A percentile compares a stretch with the other conserved stretches of the same genome.
Evolutionary conservation across 2,797 vertebrate species (phyloP).

Genomic region (Epinephelus malabaricus): DNA sequence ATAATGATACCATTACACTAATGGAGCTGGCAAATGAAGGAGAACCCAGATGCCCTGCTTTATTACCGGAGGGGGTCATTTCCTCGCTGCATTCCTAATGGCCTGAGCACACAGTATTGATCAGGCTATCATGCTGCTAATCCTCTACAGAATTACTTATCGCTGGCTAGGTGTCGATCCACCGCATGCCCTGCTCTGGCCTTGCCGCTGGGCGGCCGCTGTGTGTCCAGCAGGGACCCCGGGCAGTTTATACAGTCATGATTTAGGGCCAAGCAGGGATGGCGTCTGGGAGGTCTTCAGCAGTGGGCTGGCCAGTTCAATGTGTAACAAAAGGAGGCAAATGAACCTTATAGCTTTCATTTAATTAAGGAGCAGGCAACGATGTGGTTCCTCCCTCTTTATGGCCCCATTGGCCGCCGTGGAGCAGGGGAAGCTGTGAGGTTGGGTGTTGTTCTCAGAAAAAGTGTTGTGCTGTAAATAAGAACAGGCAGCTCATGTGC

Average conservation of each 20-base stretch:
- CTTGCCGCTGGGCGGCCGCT: constrained; percentile 71
- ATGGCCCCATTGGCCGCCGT: constrained; percentile 85
- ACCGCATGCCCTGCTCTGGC: constrained; percentile 69
- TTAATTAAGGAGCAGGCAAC: constrained; percentile 93
- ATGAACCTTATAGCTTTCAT: constrained; percentile 89
- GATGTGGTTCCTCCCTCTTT: constrained; percentile 87
- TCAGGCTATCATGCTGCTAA: constrained; percentile 98
- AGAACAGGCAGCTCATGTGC: constrained; percentile 73
- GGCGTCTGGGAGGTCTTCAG: constrained; percentile 85
- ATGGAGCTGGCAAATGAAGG: constrained; percentile 98
- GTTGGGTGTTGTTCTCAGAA: constrained; percentile 77
- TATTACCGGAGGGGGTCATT: constrained; percentile 98
- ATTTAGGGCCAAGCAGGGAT: constrained; percentile 90
- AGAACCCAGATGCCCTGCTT: constrained; percentile 95
- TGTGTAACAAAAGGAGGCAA: constrained; percentile 78
- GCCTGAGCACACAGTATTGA: constrained; percentile 95
- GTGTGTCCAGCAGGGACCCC: constrained; percentile 77
- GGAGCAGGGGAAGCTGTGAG: constrained; percentile 78
- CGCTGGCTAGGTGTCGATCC: constrained; percentile 92
- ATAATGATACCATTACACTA: constrained; percentile 99
- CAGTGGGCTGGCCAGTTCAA: constrained; percentile 75
- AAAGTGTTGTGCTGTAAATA: constrained; percentile 89
- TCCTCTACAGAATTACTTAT: constrained; percentile 98
- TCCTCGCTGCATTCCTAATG: constrained; percentile 97
- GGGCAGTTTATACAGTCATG: constrained; percentile 83